Evolutionary conservation across 1,140 invertebrate species (phyloP).

Genomic region (Bombus confusus): DNA sequence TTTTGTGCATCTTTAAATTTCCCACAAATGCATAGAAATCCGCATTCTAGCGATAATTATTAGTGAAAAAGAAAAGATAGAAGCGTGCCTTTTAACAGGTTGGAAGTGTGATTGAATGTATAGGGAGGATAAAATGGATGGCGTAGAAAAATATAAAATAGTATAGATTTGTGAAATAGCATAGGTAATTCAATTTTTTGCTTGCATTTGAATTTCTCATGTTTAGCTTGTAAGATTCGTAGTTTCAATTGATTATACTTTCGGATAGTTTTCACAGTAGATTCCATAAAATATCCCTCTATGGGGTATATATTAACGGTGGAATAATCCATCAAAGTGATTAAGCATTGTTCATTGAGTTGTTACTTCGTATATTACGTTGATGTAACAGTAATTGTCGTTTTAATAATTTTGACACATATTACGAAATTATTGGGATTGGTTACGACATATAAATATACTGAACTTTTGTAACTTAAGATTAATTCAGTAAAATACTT

Average conservation of each 20-base stretch:
- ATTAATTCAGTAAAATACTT: not conserved
- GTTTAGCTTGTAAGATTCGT: not conserved
- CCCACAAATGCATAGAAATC: not conserved
- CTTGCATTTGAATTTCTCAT: constrained; percentile 2
- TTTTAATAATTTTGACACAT: not conserved
- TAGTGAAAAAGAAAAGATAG: too few relatives aligned
- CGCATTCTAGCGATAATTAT: not conserved
- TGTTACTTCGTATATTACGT: not conserved
- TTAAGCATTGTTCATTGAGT: not conserved
- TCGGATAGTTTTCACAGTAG: not conserved
- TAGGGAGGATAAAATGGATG: constrained; percentile 22
- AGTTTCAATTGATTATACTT: constrained; percentile 31
- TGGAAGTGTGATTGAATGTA: not conserved
- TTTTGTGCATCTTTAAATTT: not conserved
- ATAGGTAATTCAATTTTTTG: constrained; percentile 32
- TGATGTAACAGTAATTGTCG: not conserved
- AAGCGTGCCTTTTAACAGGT: not conserved
- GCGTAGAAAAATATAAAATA: constrained; percentile 68
- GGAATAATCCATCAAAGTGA: not conserved
- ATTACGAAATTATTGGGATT: not conserved
- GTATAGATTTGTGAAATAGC: constrained; percentile 50
- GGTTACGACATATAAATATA: not conserved
- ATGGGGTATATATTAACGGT: not conserved
- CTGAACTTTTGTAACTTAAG: not conserved
- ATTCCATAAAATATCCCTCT: not conserved